Conservation (phyloP, 1,140 invertebrate genomes). For the Tigriopus japonicus region DNA sequence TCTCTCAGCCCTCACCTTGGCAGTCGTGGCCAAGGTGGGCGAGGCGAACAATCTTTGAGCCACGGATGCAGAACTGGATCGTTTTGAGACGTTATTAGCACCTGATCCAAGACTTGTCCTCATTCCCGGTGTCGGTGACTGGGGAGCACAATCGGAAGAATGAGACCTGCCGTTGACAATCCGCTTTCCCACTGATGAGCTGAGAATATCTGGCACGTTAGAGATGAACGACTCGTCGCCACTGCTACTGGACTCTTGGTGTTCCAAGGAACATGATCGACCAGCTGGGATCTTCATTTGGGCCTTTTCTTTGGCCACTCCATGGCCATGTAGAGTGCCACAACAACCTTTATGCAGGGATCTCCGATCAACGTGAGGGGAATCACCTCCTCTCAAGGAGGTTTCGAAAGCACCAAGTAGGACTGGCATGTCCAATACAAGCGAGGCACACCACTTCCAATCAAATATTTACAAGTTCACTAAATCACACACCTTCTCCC, state of each 20-base stretch:
- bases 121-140: background rate
- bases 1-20: conserved; percentile 2
- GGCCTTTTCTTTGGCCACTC: background rate
- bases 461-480: too few relatives aligned
- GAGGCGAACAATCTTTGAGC: background rate
- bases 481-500: too few relatives aligned
- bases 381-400: background rate
- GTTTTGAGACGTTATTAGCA: background rate
- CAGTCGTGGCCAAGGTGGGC: background rate
- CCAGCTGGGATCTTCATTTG: background rate
- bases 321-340: background rate
- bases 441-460: too few relatives aligned
- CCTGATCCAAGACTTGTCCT: background rate
- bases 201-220: background rate
- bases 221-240: background rate
- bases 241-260: background rate
- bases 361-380: background rate
- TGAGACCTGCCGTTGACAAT: background rate
- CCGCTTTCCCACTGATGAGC: background rate
- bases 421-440: background rate
- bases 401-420: conserved; percentile 1
- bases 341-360: background rate
- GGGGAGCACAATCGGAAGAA: background rate
- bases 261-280: background rate
- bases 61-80: background rate